Base-by-base conservation (phyloP, 2,797 vertebrate genomes). In the Amphiprion clarkii region DNA sequence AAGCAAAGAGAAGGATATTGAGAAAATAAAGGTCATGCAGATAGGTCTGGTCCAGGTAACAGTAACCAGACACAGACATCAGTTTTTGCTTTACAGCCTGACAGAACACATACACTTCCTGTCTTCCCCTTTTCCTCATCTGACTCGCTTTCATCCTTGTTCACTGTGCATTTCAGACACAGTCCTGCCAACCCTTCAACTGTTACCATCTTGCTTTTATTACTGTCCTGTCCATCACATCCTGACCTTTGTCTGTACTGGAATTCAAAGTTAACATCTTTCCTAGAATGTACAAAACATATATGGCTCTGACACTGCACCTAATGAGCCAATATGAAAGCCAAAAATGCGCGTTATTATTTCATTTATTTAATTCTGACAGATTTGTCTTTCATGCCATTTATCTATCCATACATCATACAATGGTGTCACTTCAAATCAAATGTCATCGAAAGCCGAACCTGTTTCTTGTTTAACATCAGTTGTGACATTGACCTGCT, bases 31-130 rank as follows among this genome's bases (percentile, higher is more conserved):
- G 78, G 69, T 62, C 48, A n/a, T 6, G 59, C 27, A 59, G 74
- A 84, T 31, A 56, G 73, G 56, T 78, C 74, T 76, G 74, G 40
- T 71, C 56, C 86, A 88, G 84, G 92, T 90, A 88, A 94, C 84
- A 91, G 61, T 83, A 85, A 81, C 84, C 94, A 94, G 92, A 89
- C 84, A 12, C 59, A 75, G 71, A 80, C 75, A 85, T 75, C 53
- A 63, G 68, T 76, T 82, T 80, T 53, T 33, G 21, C 46, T 75
- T 58, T 33, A 59, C 67, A 8, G 59, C 57, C 61, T 85, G 79
- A 90, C 72, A 84, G 72, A 78, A 77, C 74, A 83, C 87, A 86
- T 62, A 66, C 73, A 83, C 87, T 88, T 89, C 87, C 88, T 84
- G 81, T 69, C 78, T 59, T 78, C 44, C 53, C 21, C 14, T 13